A percentile compares a stretch with the other conserved stretches of the same genome.
phyloP scores from a whole-genome alignment of 2,797 vertebrate species.

The Crenichthys baileyi region DNA sequence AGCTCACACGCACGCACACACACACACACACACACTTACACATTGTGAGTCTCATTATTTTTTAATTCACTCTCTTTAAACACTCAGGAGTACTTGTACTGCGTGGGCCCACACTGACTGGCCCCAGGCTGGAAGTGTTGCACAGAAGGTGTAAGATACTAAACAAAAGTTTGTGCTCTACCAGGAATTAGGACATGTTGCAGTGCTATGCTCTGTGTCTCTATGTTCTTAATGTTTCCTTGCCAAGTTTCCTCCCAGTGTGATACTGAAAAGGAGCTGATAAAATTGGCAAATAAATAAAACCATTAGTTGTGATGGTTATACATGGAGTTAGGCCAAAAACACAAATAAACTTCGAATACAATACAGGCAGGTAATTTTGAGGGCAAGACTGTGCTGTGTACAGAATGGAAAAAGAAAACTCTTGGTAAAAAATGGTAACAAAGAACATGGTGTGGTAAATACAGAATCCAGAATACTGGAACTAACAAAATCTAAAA shows the following conservation, averaged over 20 bases:
- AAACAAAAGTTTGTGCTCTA: neutral
- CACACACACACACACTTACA: slow-evolving; percentile 14
- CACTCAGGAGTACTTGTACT: neutral
- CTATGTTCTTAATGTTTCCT: neutral
- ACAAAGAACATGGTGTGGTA: neutral
- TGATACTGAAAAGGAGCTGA: neutral
- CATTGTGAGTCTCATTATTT: slow-evolving; percentile 48
- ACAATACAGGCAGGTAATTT: neutral
- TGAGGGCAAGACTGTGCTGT: neutral
- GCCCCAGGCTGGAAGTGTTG: neutral
- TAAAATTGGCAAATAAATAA: no score
- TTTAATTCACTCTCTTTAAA: slow-evolving; percentile 42
- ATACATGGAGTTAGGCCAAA: neutral
- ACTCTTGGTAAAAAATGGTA: neutral
- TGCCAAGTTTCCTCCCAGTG: neutral
- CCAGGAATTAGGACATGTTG: neutral
- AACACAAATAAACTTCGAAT: neutral
- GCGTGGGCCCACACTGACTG: neutral
- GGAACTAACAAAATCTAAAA: neutral
- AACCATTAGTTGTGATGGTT: no score
- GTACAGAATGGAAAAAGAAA: neutral
- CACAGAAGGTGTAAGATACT: neutral
- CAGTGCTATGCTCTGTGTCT: neutral
- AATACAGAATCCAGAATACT: no score
- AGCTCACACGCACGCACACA: slow-evolving; percentile 10